phyloP scores from a whole-genome alignment of 2,888 invertebrate species.

The Pseudococcus jackbeardsleyi region DNA sequence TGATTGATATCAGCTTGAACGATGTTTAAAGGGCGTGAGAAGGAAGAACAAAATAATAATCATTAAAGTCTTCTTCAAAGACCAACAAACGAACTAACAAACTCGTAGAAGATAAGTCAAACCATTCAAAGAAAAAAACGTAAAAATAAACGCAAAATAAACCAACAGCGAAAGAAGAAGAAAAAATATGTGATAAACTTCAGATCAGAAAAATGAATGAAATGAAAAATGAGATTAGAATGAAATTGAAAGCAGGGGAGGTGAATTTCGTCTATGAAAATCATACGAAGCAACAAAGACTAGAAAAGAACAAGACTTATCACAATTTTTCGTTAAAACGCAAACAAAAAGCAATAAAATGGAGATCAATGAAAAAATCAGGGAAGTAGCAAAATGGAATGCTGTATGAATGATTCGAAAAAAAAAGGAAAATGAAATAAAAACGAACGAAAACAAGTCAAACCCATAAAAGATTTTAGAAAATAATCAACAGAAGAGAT shows the following conservation, averaged over 20 bases:
- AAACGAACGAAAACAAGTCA: slow-evolving; percentile 37
- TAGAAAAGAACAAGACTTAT: slow-evolving; percentile 51
- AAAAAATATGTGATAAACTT: no score
- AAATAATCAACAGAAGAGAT: slow-evolving; percentile 27
- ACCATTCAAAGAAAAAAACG: no score
- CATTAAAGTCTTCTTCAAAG: background rate
- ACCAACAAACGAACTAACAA: background rate
- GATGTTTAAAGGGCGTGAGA: background rate
- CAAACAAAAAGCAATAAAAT: slow-evolving; percentile 20
- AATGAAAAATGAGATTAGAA: background rate
- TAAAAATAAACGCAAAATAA: no score
- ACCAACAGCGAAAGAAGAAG: no score
- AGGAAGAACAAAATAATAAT: background rate
- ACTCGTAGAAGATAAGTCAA: background rate
- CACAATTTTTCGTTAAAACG: slow-evolving; percentile 39
- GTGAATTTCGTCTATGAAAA: background rate
- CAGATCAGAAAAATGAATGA: no score
- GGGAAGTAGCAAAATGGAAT: slow-evolving; percentile 36
- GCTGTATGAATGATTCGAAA: slow-evolving; percentile 7
- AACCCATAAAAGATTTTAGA: slow-evolving; percentile 8
- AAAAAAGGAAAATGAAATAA: slow-evolving; percentile 1
- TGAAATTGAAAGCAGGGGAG: background rate
- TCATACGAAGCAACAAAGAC: slow-evolving; percentile 40
- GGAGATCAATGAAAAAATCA: slow-evolving; percentile 32
- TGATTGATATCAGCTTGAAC: background rate